Base-by-base conservation (phyloP, 2,888 invertebrate genomes). In the Ceraclea dissimilis region DNA sequence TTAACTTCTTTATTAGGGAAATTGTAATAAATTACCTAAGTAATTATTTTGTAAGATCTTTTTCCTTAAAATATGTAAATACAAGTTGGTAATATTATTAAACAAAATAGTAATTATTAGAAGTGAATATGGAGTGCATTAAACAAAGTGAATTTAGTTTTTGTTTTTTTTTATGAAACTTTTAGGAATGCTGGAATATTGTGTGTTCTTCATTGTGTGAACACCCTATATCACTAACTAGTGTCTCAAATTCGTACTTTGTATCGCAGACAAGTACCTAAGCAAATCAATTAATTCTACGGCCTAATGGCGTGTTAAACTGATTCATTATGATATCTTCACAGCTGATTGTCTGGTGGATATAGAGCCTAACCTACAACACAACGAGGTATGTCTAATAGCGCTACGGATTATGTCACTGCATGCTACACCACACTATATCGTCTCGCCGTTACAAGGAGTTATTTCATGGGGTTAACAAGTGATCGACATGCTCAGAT, bases 251-350 rank as follows among this genome's bases (percentile, higher is more conserved):
- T 49, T 21, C 22, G n/a, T 8, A 26, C 26, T 39, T 49, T 49
- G 20, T 26, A 49, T 19, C 8, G 4, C 22, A 20, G 20, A 49
- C 49, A 49, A 49, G 20, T 26, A n/a, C n/a, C n/a, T n/a, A 49
- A 49, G 22, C 49, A 26, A 49, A 49, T 49, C 49, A 49, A 49
- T 49, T 49, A 49, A 49, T 49, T 49, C 22, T 17, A 49, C 49
- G 21, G 19, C 49, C 22, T 49, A 19, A n/a, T 17, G n/a, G 49
- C 26, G 49, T 17, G 19, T 46, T 46, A 19, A 46, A 19, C 5
- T 46, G 18, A 46, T 46, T 46, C 46, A 46, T 49, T 49, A 49
- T 49, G 49, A 19, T 49, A 26, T 49, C 49, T 49, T 49, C 22
- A 46, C 46, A 19, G 13, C 11, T 13, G 19, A 46, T 46, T 49